These are phyloP conservation scores for Caenorhabditis becei DNA, from an alignment of 2,888 invertebrate species.

Conservation along the genomic window DNA sequence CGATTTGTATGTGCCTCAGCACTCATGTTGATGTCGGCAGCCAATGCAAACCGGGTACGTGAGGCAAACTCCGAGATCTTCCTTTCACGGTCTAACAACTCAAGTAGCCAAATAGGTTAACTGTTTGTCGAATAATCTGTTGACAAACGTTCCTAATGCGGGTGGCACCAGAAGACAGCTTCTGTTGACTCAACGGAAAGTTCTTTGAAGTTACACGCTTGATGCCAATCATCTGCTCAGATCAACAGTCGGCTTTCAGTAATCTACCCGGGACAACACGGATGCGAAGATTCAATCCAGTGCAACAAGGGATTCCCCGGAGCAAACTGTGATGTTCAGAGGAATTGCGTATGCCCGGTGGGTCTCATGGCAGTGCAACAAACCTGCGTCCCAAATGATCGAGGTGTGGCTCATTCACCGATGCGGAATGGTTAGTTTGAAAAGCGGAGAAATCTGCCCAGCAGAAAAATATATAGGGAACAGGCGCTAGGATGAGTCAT, in stretches of 20 bases:
- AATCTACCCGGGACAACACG: conserved; percentile 77
- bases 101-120: conserved; percentile 60
- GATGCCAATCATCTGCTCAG: conserved; percentile 1
- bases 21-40: conserved; percentile 74
- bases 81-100: conserved; percentile 56
- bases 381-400: conserved; percentile 67
- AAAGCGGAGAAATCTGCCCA: neutral
- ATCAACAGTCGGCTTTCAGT: conserved; percentile 63
- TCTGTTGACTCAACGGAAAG: conserved; percentile 34
- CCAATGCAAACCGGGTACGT: conserved; percentile 75
- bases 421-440: conserved; percentile 33
- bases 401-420: conserved; percentile 14
- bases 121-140: conserved; percentile 54
- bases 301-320: conserved; percentile 78
- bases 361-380: conserved; percentile 72
- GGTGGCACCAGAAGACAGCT: conserved; percentile 24
- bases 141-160: conserved; percentile 39
- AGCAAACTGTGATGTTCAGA: conserved; percentile 71
- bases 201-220: neutral
- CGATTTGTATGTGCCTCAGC: conserved; percentile 75
- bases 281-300: conserved; percentile 78
- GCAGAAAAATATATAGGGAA: conserved; percentile 18
- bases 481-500: conserved; percentile 53
- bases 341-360: conserved; percentile 77
- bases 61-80: conserved; percentile 9